phyloP scores from a whole-genome alignment of 1,140 invertebrate genomes.

The Neotoxoptera formosana region DNA sequence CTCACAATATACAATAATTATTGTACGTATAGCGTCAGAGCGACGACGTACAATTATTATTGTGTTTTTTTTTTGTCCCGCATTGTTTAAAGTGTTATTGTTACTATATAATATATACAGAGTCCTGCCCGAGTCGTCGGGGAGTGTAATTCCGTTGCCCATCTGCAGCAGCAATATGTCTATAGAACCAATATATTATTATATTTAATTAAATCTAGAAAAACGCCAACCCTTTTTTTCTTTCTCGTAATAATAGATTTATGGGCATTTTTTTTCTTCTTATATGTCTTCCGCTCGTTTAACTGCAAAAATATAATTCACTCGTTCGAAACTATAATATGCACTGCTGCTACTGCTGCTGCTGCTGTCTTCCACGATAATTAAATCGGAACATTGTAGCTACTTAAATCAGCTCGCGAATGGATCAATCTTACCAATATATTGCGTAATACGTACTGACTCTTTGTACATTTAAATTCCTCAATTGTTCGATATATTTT shows the following conservation, averaged over 20 bases:
- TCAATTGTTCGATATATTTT: background rate
- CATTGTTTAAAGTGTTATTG: background rate
- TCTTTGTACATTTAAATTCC: background rate
- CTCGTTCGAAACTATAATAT: too few species aligned
- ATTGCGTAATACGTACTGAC: background rate
- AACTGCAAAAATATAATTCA: background rate
- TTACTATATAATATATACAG: background rate
- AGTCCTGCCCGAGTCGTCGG: background rate
- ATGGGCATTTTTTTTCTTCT: background rate
- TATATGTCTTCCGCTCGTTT: background rate
- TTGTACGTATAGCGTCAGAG: background rate
- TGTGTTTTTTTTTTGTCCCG: background rate
- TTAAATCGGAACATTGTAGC: background rate
- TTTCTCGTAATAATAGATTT: background rate
- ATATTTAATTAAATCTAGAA: conserved; percentile 23
- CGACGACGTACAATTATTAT: background rate
- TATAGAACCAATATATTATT: background rate
- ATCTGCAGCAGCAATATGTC: background rate
- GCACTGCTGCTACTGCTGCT: too few species aligned
- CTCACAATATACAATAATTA: background rate
- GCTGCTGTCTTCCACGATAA: background rate
- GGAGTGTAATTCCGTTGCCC: background rate
- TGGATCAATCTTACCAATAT: background rate
- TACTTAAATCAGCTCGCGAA: background rate
- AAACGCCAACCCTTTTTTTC: background rate